These are phyloP conservation scores for Meles meles DNA, from an alignment of 2,113 vertebrate genomes.

Conservation along the genomic window DNA sequence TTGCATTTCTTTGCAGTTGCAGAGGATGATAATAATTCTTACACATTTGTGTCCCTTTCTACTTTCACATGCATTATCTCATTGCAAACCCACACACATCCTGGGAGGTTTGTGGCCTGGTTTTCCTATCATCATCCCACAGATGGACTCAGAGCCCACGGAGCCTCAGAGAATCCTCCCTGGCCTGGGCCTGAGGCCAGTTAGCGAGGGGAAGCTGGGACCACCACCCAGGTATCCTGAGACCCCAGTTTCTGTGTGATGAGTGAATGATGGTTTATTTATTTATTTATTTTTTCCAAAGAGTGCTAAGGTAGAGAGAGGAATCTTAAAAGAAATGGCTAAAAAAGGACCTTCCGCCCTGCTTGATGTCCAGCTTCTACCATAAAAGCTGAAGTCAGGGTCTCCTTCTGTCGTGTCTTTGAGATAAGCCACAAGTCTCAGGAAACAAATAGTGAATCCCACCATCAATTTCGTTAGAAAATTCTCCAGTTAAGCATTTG, in stretches of 20 bases:
- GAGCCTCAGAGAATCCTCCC: neutral
- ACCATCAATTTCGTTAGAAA: neutral
- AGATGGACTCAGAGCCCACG: neutral
- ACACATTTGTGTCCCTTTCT: neutral
- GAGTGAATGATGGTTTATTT: neutral
- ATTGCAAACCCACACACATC: neutral
- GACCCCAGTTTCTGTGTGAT: neutral
- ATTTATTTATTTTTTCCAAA: neutral
- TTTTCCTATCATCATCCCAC: neutral
- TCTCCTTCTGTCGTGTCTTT: neutral
- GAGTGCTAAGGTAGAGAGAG: neutral
- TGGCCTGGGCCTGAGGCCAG: neutral
- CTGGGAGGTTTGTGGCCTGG: neutral
- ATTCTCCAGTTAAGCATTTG: slow-evolving; percentile 22
- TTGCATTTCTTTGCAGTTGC: neutral
- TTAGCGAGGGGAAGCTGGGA: neutral
- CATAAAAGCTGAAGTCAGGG: neutral
- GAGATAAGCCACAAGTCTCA: slow-evolving; percentile 44
- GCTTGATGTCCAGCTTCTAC: neutral
- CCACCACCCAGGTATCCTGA: neutral
- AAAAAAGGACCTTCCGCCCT: neutral
- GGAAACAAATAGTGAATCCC: slow-evolving; percentile 45
- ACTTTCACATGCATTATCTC: neutral
- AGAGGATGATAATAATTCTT: neutral
- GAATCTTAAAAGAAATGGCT: neutral